Percentiles rank a stretch among this genome's conserved stretches.
Conservation (phyloP, 2,888 invertebrate species). For the Tridacna crocea region DNA sequence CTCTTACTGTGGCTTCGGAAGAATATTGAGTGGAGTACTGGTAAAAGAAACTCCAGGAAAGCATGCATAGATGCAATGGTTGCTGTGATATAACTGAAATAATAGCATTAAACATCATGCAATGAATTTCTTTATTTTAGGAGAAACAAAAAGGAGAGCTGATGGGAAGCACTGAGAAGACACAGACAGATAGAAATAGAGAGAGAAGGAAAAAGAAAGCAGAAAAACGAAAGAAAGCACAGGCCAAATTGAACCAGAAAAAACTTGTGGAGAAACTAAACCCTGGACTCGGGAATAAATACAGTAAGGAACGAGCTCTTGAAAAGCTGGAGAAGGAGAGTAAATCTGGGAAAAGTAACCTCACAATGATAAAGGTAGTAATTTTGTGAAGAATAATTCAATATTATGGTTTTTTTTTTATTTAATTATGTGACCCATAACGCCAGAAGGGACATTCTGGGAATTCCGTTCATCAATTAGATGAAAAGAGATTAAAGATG, state of each 20-base stretch:
- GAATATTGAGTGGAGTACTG: too few species aligned
- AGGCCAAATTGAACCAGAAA: constrained; percentile 90
- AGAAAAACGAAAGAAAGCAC: constrained; percentile 88
- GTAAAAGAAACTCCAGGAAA: too few species aligned
- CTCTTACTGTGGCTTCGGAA: too few species aligned
- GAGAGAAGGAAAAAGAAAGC: constrained; percentile 88
- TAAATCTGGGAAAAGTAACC: constrained; percentile 66
- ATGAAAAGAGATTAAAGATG: too few species aligned
- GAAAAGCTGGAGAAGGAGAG: constrained; percentile 88
- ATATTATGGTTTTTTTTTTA: too few species aligned
- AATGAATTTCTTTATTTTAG: constrained; percentile 65
- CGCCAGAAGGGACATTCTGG: too few species aligned
- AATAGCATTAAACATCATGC: too few species aligned
- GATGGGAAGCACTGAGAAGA: constrained; percentile 91
- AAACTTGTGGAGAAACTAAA: constrained; percentile 83
- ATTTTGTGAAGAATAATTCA: background rate
- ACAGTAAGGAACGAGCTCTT: constrained; percentile 87
- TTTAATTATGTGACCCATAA: too few species aligned
- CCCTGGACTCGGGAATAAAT: constrained; percentile 86
- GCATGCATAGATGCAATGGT: too few species aligned
- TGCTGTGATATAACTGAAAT: too few species aligned
- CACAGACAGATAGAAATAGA: constrained; percentile 94
- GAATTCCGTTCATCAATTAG: too few species aligned
- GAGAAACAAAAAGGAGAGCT: constrained; percentile 84
- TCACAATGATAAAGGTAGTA: constrained; percentile 86